Evolutionary conservation across 2,113 vertebrate genomes (phyloP), one percentile per base, ranked within the genome.

Genomic region (Melanerpes formicivorus): DNA sequence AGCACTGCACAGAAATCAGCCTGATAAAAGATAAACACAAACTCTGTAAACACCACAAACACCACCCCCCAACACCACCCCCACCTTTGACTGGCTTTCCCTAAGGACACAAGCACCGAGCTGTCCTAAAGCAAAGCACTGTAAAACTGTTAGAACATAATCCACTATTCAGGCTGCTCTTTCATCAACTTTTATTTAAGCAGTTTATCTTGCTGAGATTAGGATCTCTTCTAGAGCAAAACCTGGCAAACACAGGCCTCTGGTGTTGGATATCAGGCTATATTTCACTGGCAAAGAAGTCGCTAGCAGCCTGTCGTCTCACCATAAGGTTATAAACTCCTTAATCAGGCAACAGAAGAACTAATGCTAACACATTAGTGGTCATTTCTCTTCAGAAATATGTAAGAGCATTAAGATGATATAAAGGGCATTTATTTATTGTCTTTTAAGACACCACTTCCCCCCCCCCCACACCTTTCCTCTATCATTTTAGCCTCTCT

Each of bases 141-240:
- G 82, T 90, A 92, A 94, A 96, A 92, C 92, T 81, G 90, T 93
- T 90, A 18, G 44, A 72, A 90, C n/a, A 82, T 90, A 95, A 96
- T 93, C 96, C 88, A 70, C 93, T 90, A 52, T 75, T 92, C 29
- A 52, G 91, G 87, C 93, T 86, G 73, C 59, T 96, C 96, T 97
- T 96, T 97, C 97, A 96, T 87, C 95, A 93, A 89, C 92, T 97
- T 96, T 94, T 94, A 97, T 96, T 97, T 96, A 96, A 95, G 97
- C 94, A 92, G 94, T 97, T 97, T 97, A 96, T 97, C 95, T 97
- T 97, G 92, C 90, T 89, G 92, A 96, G 96, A 97, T 97, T 96
- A 97, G 87, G 95, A 97, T 97, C 95, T 97, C 95, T 91, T 92
- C 89, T 56, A 95, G 89, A 96, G 95, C 93, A 93, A 93, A 93